phyloP scores from a whole-genome alignment of 1,140 invertebrate genomes.

The Heliconius nattereri region DNA sequence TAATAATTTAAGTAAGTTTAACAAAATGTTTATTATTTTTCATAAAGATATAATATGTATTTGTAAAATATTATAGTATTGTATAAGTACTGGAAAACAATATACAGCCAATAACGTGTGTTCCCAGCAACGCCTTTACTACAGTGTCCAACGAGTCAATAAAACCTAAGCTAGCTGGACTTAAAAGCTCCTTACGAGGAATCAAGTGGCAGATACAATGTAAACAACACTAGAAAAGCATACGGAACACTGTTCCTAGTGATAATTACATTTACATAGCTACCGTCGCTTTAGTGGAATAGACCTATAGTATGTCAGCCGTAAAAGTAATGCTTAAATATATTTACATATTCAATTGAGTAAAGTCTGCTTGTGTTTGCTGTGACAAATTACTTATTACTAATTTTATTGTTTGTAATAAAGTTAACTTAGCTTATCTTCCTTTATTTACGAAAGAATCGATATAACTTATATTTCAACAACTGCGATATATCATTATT shows the following conservation, averaged over 20 bases:
- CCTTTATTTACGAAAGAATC: background rate
- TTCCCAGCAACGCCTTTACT: background rate
- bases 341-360: constrained; percentile 30
- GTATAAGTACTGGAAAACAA: background rate
- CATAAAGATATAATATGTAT: background rate
- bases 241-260: constrained; percentile 26
- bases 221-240: constrained; percentile 23
- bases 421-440: background rate
- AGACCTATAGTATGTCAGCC: background rate
- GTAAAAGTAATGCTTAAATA: constrained; percentile 30
- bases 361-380: constrained; percentile 28
- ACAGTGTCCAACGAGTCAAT: constrained; percentile 2
- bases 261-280: constrained; percentile 38
- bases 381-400: constrained; percentile 19
- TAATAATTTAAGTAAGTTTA: too few species aligned
- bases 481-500: too few species aligned
- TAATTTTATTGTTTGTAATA: background rate
- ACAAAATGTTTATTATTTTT: too few species aligned
- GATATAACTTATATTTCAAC: background rate
- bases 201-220: constrained; percentile 10
- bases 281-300: constrained; percentile 20
- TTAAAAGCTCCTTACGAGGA: constrained; percentile 10
- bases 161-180: background rate
- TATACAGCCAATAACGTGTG: background rate
- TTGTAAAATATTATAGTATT: background rate